Evolutionary conservation across 37 sponge, comb jelly and placozoan species (phyloP), one percentile per base, ranked within the genome.

Genomic region (Tethya wilhelma): DNA sequence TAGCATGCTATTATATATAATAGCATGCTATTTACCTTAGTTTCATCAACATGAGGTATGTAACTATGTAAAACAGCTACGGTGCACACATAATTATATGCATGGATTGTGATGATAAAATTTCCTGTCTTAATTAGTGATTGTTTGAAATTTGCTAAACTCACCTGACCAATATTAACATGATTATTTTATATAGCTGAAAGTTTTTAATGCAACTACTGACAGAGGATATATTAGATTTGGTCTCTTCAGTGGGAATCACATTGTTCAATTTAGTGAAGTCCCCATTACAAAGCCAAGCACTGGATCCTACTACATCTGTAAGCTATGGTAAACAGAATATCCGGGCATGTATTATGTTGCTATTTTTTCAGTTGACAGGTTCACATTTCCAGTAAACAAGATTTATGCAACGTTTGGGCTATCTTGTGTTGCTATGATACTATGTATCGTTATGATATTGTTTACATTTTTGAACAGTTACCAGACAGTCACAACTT

Each of bases 391-490:
- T 22, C 20, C 64, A 44, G 42, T 82, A n/a, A 33, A 36, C 41
- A 58, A 66, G 23, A 34, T 92, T 28, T 62, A 79, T 17, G 56
- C 84, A 9, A 69, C 81, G 29, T 75, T 88, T 44, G 64, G 72
- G 7, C 39, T 81, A 46, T 38, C 78, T 19, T 25, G 75, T 11
- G 43, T 80, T 28, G 75, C 89, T 12, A 74, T 93, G 9, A n/a
- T 77, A 4, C 59, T 76, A 69, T 80, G 77, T 46, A 14, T 85
- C 0, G 38, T 67, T 0, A 78, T 78, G 8, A 42, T 79, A 39
- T 39, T 33, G 34, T 34, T 94, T 63, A 71, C 86, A 9, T 73
- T 90, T 46, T 31, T 90, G 41, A 94, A 90, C 78, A 78, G 90
- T 66, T 90, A 85, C 37, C 86, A 85, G 53, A 64, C 84, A 20